Evolutionary conservation across 2,888 invertebrate genomes (phyloP), one percentile per base, ranked within the genome.

Genomic region (Phrixothrix hirtus): DNA sequence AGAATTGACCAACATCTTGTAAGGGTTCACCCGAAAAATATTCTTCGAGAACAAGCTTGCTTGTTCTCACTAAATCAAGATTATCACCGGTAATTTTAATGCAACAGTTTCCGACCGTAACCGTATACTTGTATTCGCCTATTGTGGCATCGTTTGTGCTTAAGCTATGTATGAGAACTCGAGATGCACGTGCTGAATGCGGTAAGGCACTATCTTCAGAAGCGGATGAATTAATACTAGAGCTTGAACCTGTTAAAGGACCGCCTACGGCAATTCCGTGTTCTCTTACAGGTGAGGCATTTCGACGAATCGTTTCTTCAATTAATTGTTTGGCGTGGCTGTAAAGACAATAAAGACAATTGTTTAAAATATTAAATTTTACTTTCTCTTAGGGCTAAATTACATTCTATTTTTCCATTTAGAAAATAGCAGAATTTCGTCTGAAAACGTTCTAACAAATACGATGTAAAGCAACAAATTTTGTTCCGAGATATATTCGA

Each of bases 301-400:
- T 96, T 71, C 95, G 86, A 60, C 92, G 85, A 69, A 96, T 96
- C 59, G 95, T 95, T 72, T 95, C 95, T 74, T 94, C 95, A 72
- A 96, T 95, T 73, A 95, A 79, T 74, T 91, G 89, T 76, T 94
- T 94, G 30, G 95, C 95, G 75, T 91, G 88, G 70, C 93, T 93
- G 66, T 11, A 75, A n/a, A n/a, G n/a, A n/a, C n/a, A n/a, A n/a
- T n/a, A n/a, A n/a, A n/a, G n/a, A n/a, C n/a, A n/a, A n/a, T n/a
- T n/a, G n/a, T n/a, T n/a, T n/a, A n/a, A n/a, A n/a, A n/a, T n/a
- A n/a, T n/a, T n/a, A n/a, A n/a, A n/a, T n/a, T n/a, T n/a, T n/a
- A n/a, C n/a, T n/a, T n/a, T n/a, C n/a, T n/a, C n/a, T n/a, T n/a
- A n/a, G n/a, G n/a, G n/a, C n/a, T n/a, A n/a, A n/a, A n/a, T n/a